A percentile compares a stretch with the other conserved stretches of the same genome.
Evolutionary conservation across 2,113 vertebrate species (phyloP).

Genomic region (Ochotona curzoniae): DNA sequence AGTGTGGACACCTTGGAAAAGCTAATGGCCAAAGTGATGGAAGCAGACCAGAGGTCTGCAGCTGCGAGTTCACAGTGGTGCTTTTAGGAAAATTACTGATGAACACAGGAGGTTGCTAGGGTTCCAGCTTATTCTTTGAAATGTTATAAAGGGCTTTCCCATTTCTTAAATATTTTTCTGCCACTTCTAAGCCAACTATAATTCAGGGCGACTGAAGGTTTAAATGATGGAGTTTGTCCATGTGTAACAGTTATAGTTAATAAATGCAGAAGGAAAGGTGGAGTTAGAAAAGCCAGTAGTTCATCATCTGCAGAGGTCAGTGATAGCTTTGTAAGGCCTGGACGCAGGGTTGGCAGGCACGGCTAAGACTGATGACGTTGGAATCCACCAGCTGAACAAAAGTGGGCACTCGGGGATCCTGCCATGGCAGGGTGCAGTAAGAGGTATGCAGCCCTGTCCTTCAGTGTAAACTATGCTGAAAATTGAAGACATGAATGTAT

Average conservation of each 20-base stretch:
- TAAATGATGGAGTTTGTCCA: not conserved
- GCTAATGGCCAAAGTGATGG: not conserved
- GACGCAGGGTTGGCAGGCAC: not conserved
- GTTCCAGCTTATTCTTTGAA: not conserved
- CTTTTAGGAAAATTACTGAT: not conserved
- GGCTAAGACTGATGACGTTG: not conserved
- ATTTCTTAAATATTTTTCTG: not conserved
- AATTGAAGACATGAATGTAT: not conserved
- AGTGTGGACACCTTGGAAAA: not conserved
- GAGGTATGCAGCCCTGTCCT: not conserved
- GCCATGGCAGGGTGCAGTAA: not conserved
- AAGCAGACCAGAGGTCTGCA: not conserved
- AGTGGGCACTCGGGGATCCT: not conserved
- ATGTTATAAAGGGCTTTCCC: not conserved
- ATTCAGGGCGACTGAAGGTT: not conserved
- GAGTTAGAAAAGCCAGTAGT: not conserved
- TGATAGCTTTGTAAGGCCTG: not conserved
- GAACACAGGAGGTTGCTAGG: not conserved
- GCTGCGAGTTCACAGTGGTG: not conserved
- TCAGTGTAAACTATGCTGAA: not conserved
- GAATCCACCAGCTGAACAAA: slow-evolving; percentile 18
- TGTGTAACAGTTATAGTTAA: not conserved
- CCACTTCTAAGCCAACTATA: not conserved
- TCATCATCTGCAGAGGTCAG: not conserved
- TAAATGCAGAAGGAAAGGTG: not conserved